Conservation (phyloP, 1,140 invertebrate species). For the Leptonema lineaticorne region DNA sequence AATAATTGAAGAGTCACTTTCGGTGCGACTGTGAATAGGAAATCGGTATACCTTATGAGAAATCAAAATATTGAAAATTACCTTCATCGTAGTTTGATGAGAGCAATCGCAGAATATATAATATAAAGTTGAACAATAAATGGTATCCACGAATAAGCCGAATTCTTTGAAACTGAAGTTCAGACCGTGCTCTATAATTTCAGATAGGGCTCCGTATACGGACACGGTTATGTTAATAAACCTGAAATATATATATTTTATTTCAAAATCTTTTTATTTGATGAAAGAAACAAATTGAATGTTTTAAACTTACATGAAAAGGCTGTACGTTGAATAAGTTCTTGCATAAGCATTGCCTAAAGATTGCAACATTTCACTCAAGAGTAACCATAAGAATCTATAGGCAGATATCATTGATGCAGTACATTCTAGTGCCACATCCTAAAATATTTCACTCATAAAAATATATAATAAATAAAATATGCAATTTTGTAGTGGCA, state of each 20-base stretch:
- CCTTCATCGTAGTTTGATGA: conserved; percentile 59
- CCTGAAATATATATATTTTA: conserved; percentile 44
- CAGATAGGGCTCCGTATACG: conserved; percentile 61
- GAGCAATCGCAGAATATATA: conserved; percentile 64
- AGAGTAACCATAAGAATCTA: conserved; percentile 59
- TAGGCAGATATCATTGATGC: conserved; percentile 59
- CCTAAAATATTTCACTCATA: conserved; percentile 45
- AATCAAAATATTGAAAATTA: too few species aligned
- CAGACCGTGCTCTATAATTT: conserved; percentile 63
- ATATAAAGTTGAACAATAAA: conserved; percentile 59
- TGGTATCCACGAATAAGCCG: conserved; percentile 60
- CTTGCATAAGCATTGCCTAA: conserved; percentile 63
- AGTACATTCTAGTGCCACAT: conserved; percentile 55
- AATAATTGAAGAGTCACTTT: neutral
- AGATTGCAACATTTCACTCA: conserved; percentile 61
- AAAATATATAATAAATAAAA: conserved; percentile 25
- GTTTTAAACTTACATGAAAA: conserved; percentile 56
- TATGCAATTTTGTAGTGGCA: neutral
- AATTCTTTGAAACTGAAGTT: conserved; percentile 63
- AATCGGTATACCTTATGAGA: too few species aligned
- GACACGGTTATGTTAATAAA: conserved; percentile 57
- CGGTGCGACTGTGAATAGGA: too few species aligned
- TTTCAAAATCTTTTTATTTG: too few species aligned
- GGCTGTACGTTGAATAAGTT: conserved; percentile 62
- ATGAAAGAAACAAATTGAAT: too few species aligned